phyloP scores from a whole-genome alignment of 2,888 invertebrate species.

The Aplocera efformata region DNA sequence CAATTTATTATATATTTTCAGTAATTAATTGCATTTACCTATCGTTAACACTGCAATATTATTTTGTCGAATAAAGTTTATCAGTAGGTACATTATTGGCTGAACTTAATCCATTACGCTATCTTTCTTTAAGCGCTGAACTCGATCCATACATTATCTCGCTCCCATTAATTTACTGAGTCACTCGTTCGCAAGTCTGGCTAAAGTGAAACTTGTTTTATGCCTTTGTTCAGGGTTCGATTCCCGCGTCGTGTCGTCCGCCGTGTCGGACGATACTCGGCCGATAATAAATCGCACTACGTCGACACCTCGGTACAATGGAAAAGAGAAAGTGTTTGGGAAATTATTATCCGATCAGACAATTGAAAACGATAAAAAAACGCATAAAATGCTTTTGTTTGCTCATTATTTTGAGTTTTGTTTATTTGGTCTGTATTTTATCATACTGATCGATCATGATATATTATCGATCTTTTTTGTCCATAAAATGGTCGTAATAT shows the following conservation, averaged over 20 bases:
- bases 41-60: background rate
- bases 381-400: constrained; percentile 35
- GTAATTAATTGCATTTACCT: background rate
- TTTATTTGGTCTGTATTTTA: no score
- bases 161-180: constrained; percentile 24
- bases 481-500: no score
- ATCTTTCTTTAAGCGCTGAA: constrained; percentile 10
- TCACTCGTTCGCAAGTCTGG: constrained; percentile 26
- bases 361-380: constrained; percentile 45
- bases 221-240: constrained; percentile 59
- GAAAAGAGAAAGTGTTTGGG: constrained; percentile 68
- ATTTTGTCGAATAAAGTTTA: background rate
- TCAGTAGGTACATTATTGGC: background rate
- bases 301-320: constrained; percentile 70
- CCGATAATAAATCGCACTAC: constrained; percentile 60
- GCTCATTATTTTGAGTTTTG: constrained; percentile 8
- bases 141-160: constrained; percentile 20
- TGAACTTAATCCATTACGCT: constrained; percentile 1
- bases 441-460: no score
- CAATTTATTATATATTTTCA: no score
- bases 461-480: no score
- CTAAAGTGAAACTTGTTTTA: constrained; percentile 41
- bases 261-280: constrained; percentile 55
- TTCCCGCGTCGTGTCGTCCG: constrained; percentile 58
- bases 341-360: constrained; percentile 51